Evolutionary conservation across 2,113 vertebrate species (phyloP).

Genomic region (Grantiella picta): DNA sequence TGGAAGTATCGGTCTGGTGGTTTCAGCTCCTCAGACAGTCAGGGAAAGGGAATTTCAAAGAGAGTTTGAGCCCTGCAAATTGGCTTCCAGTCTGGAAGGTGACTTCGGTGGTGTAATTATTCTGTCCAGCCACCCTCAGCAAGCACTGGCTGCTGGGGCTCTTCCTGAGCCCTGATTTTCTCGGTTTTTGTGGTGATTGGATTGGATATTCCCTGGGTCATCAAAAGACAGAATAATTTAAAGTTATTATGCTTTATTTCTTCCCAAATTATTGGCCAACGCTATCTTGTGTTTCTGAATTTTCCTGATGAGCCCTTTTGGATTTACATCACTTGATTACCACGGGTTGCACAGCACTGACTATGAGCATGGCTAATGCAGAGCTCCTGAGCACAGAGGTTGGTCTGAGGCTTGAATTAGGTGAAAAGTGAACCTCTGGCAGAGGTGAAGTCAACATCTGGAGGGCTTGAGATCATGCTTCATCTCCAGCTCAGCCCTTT

Average conservation of each 20-base stretch:
- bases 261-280: neutral
- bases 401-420: neutral
- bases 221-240: fast-evolving
- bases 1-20: neutral
- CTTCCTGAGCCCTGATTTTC: neutral
- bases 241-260: neutral
- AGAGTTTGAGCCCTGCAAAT: neutral
- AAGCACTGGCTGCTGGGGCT: neutral
- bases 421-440: neutral
- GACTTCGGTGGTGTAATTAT: neutral
- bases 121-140: neutral
- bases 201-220: neutral
- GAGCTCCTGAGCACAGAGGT: neutral
- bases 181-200: neutral
- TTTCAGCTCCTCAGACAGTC: neutral
- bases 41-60: neutral
- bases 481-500: neutral
- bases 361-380: neutral
- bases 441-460: neutral
- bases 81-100: neutral
- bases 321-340: neutral
- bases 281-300: neutral
- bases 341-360: fast-evolving
- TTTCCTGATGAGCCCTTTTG: neutral
- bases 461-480: neutral